Conservation (phyloP, 2,888 invertebrate species). For the Chrysotoxum bicinctum region DNA sequence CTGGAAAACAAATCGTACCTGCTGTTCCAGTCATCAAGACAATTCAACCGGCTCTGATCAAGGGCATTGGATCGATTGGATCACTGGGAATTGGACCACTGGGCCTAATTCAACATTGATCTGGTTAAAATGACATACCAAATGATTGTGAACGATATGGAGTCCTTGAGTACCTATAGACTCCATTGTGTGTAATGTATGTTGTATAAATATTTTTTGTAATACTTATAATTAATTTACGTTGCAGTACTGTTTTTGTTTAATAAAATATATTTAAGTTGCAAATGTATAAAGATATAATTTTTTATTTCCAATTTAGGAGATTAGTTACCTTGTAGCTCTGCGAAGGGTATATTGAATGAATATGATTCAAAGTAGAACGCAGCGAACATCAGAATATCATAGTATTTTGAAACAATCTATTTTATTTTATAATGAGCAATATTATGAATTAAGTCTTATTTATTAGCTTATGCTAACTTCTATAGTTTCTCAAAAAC, state of each 20-base stretch:
- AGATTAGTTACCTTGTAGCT: no score
- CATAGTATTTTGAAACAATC: no score
- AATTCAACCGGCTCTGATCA: slow-evolving; percentile 49
- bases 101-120: slow-evolving; percentile 11
- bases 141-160: neutral
- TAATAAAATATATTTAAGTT: slow-evolving; percentile 10
- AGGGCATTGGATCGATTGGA: neutral
- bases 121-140: neutral
- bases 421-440: no score
- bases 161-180: neutral
- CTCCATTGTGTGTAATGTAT: neutral
- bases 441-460: no score
- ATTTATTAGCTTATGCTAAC: no score
- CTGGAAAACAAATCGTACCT: slow-evolving; percentile 52
- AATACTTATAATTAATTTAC: neutral
- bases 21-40: slow-evolving; percentile 42
- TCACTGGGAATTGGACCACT: slow-evolving; percentile 1
- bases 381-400: no score
- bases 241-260: slow-evolving; percentile 11
- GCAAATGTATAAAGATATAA: neutral
- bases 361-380: no score
- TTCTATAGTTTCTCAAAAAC: no score
- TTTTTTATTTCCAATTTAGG: neutral
- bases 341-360: no score
- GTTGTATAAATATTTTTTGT: slow-evolving; percentile 1